Conservation (phyloP, 1,140 invertebrate species). For the Pygmarrhopalites habei region DNA sequence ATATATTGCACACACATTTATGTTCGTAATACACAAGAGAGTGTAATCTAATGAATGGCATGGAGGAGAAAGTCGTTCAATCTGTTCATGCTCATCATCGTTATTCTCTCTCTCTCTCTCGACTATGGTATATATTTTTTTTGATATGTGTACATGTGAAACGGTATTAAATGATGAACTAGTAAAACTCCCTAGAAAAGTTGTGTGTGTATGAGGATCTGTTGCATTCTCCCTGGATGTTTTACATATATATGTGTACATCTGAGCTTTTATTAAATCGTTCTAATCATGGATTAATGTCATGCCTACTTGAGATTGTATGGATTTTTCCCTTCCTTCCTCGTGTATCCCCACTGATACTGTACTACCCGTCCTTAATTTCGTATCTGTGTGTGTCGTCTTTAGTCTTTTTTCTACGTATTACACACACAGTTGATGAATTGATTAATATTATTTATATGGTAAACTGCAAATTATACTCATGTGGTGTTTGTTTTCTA, state of each 20-base stretch:
- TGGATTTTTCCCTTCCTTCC: slow-evolving; percentile 2
- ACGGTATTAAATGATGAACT: too few relatives aligned
- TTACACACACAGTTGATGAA: too few relatives aligned
- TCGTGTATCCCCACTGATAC: too few relatives aligned
- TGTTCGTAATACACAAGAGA: neutral
- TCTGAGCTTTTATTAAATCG: neutral
- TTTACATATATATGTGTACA: too few relatives aligned
- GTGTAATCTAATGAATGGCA: slow-evolving; percentile 6
- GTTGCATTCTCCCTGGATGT: too few relatives aligned
- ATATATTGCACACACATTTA: too few relatives aligned
- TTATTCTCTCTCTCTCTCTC: too few relatives aligned
- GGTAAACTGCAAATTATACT: too few relatives aligned
- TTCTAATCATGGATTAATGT: slow-evolving; percentile 11
- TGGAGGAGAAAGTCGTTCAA: slow-evolving; percentile 12
- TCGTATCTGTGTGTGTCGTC: neutral
- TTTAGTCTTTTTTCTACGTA: neutral
- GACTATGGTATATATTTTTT: too few relatives aligned
- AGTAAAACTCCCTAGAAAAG: slow-evolving; percentile 9
- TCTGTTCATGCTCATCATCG: slow-evolving; percentile 11
- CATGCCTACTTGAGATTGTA: slow-evolving; percentile 4
- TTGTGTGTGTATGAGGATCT: neutral
- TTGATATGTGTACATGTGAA: too few relatives aligned
- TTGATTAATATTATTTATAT: too few relatives aligned
- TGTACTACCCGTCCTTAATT: slow-evolving; percentile 12
- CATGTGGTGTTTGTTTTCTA: slow-evolving; percentile 15